Conservation (phyloP, 2,888 invertebrate species). For the Meta bourneti region DNA sequence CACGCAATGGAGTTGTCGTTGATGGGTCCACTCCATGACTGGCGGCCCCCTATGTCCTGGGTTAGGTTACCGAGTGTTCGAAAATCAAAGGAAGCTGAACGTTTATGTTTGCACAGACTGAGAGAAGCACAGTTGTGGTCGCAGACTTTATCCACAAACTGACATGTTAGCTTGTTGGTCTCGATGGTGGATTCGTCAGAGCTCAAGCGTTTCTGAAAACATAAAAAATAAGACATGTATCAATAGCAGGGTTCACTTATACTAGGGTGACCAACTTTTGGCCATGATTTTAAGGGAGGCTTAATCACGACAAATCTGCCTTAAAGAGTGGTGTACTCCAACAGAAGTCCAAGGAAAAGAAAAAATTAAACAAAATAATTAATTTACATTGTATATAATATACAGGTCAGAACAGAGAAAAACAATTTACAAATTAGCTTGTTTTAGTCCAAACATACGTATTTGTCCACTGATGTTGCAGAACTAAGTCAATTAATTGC, state of each 20-base stretch:
- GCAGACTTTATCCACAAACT: conserved; percentile 10
- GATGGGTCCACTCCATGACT: conserved; percentile 69
- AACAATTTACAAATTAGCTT: neutral
- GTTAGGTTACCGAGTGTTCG: conserved; percentile 60
- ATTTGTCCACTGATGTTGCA: too few species aligned
- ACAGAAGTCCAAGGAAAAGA: neutral
- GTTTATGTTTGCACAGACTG: conserved; percentile 67
- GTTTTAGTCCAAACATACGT: too few species aligned
- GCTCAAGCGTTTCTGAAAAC: conserved; percentile 28
- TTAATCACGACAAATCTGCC: too few species aligned
- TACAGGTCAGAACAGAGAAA: neutral
- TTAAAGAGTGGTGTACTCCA: too few species aligned
- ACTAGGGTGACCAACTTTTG: too few species aligned
- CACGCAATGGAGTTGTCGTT: conserved; percentile 34
- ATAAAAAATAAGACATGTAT: neutral
- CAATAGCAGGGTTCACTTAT: too few species aligned
- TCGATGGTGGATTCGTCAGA: conserved; percentile 29
- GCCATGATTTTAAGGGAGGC: too few species aligned
- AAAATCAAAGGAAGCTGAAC: conserved; percentile 76
- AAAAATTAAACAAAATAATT: neutral
- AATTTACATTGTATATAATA: too few species aligned
- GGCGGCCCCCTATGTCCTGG: conserved; percentile 54
- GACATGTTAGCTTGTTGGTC: conserved; percentile 44
- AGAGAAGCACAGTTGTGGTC: conserved; percentile 42
- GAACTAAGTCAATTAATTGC: too few species aligned